Evolutionary conservation across 2,113 vertebrate species (phyloP), one percentile per base, ranked within the genome.

Genomic region (Aptenodytes forsteri): DNA sequence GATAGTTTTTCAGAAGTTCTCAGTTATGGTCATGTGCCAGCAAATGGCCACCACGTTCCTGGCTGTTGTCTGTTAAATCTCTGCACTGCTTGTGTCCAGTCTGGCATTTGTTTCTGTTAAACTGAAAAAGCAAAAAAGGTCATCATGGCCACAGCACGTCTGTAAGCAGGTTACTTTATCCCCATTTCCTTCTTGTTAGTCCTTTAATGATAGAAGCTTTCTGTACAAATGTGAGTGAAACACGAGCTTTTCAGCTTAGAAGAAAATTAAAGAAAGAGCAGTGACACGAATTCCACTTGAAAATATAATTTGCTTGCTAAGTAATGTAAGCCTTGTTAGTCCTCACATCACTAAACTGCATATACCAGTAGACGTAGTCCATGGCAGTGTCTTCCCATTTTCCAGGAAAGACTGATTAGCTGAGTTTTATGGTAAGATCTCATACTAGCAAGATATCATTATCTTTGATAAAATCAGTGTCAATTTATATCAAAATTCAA

Each of bases 241-340:
- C 8, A 40, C 0, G 0, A 67, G 18, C 2, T 67, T 71, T 79
- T 93, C 3, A 4, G 13, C 52, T 76, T 67, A 1, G 3, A 78
- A 25, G 54, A 85, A 69, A 44, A 90, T 55, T 42, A 64, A 84
- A 65, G 44, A 64, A 84, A 72, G 16, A 79, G 5, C 13, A 59
- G 13, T 29, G 67, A 42, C 15, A 38, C 4, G 7, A 76, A 76
- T 87, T 78, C 19, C 18, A 44, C 0, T 1, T 36, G 32, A 67
- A 93, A 85, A 64, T 30, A 67, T 10, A 8, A 76, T 36, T 76
- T 6, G 1, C 8, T 83, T 84, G 20, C 25, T 47, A 72, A 61
- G 54, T 64, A 89, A 64, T 21, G 14, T 38, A 65, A 75, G 32
- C 9, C 13, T 75, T 38, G 12, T 47, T 90, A 80, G 56, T 54